Base-by-base conservation (phyloP, 2,113 vertebrate species). In the Heliornis fulica region DNA sequence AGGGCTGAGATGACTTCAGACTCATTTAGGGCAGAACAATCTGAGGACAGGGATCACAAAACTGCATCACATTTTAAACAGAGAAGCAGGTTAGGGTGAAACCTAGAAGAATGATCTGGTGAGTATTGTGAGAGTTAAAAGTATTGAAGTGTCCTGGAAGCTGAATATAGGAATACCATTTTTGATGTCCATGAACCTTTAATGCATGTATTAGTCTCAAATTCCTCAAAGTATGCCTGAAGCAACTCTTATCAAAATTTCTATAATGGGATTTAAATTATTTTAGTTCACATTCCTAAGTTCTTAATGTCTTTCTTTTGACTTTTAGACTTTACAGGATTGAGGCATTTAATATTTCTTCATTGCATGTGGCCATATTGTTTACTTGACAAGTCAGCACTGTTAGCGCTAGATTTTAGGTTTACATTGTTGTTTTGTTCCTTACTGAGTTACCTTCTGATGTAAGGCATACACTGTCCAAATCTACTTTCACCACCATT, bases 51-150 rank as follows among this genome's bases (percentile, higher is more conserved):
- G 9, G 14, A 23, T 26, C 14, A 46, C 7, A 48, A 38, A 93
- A 43, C 6, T 65, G 20, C 4, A 78, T 23, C 11, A 22, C 1
- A 8, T 65, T 76, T 34, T 51, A 45, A 80, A 19, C 15, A 81
- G 14, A n/a, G 3, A 65, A 25, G 3, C 3, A 3, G 6, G 14
- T 1, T 3, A 1, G 4, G 22, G 41, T 26, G 41, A 7, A 6
- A 51, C 5, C 18, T 48, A 53, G 19, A 81, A 53, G 13, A 78
- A 77, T 48, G 3, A 38, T 23, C 23, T 40, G 8, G 8, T 56
- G 20, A 51, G 12, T n/a, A 28, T 16, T 69, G 28, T 16, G 28
- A 69, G 46, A 72, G 15, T 5, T 60, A 40, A 80, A 80, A 9
- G 5, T 43, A 38, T 6, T 51, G 11, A 89, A 45, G 11, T 56